Percentiles rank a stretch among this genome's conserved stretches.
These are phyloP conservation scores for Uria lomvia DNA, from an alignment of 2,113 vertebrate genomes.

Conservation along the genomic window DNA sequence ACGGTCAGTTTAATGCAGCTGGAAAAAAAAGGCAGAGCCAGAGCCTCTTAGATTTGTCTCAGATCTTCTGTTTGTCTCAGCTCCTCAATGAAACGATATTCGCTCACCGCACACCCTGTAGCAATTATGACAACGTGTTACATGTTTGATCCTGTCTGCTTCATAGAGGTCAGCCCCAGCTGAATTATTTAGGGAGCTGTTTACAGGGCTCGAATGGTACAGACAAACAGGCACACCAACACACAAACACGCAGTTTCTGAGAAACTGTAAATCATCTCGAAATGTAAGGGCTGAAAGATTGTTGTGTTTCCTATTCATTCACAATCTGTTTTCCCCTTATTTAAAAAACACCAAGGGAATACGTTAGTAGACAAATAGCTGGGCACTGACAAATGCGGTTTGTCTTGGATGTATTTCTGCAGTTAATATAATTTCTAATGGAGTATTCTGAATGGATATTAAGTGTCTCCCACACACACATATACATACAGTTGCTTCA, in stretches of 20 bases:
- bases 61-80: not conserved
- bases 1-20: conserved; percentile 43
- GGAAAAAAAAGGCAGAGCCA: not conserved
- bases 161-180: not conserved
- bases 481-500: not conserved
- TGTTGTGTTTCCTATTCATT: not conserved
- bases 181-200: not conserved
- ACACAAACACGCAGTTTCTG: not conserved
- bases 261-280: not conserved
- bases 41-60: not conserved
- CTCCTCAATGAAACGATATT: not conserved
- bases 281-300: not conserved
- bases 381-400: not conserved
- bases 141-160: not conserved
- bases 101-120: not conserved
- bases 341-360: not conserved
- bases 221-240: not conserved
- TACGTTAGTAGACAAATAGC: not conserved
- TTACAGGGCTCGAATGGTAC: not conserved
- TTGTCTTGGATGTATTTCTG: not conserved
- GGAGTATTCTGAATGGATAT: not conserved
- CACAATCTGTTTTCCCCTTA: not conserved
- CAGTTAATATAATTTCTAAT: not conserved
- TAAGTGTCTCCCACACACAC: not conserved
- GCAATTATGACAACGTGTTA: conserved; percentile 3